phyloP scores from a whole-genome alignment of 92 coral and sea anemone species.

The Palythoa grandis region DNA sequence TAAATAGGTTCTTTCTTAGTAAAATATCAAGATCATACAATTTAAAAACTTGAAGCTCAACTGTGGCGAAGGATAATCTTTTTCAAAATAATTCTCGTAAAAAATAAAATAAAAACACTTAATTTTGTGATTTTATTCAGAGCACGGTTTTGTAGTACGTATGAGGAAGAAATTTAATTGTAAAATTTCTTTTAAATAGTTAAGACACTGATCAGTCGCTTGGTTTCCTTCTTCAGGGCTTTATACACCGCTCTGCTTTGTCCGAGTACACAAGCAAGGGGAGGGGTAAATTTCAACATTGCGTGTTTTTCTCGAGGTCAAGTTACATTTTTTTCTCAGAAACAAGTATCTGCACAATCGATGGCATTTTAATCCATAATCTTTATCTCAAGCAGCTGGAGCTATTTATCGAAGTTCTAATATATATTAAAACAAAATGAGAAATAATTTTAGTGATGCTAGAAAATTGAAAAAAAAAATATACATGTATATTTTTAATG shows the following conservation, averaged over 20 bases:
- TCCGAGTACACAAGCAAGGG: conserved; percentile 4
- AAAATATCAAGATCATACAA: background rate
- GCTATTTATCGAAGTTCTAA: background rate
- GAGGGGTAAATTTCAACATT: background rate
- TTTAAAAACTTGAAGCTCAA: background rate
- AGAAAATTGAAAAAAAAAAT: background rate
- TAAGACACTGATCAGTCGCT: conserved; percentile 1
- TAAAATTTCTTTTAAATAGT: background rate
- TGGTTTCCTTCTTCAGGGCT: background rate
- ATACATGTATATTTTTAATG: no score
- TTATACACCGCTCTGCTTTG: background rate
- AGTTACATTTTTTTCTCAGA: background rate
- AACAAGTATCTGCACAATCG: background rate
- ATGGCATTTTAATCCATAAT: background rate
- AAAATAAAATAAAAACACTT: background rate
- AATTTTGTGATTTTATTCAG: conserved; percentile 7
- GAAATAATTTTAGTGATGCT: background rate
- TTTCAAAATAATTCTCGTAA: background rate
- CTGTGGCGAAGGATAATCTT: background rate
- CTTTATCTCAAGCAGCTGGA: background rate
- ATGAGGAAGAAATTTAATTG: background rate
- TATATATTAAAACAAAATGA: background rate
- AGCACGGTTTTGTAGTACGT: background rate
- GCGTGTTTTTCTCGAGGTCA: background rate
- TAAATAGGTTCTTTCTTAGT: no score